Conservation (phyloP, 2,113 vertebrate genomes). For the Eulacestoma nigropectus region DNA sequence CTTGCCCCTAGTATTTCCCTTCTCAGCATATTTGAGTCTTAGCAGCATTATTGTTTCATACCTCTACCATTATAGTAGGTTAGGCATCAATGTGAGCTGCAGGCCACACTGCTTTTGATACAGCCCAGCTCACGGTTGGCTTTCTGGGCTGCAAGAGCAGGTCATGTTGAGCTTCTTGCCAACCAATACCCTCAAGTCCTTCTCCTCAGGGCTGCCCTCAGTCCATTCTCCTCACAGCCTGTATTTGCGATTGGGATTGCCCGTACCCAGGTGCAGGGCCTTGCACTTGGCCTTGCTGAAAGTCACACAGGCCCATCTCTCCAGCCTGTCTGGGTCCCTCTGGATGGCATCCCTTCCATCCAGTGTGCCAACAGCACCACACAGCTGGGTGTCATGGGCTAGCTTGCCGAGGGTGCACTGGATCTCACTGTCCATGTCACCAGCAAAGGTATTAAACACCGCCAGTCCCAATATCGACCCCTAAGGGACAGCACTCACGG, state of each 20-base stretch:
- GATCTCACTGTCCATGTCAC: not conserved
- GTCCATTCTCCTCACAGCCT: not conserved
- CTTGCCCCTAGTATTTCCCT: not conserved
- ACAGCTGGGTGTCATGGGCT: not conserved
- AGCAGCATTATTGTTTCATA: not conserved
- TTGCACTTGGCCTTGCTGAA: not conserved
- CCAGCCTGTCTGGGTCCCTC: not conserved
- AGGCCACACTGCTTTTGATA: not conserved
- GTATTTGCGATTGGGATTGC: not conserved
- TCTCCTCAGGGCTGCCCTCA: not conserved
- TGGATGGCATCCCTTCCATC: not conserved
- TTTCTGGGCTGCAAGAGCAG: not conserved
- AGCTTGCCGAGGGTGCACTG: not conserved
- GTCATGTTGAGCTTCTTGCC: not conserved
- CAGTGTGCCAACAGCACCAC: not conserved
- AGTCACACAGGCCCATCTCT: not conserved
- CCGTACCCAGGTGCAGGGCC: not conserved
- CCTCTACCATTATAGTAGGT: not conserved
- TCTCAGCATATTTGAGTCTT: not conserved
- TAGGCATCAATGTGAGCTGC: not conserved
- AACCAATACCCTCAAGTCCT: not conserved
- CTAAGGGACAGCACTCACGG: not conserved
- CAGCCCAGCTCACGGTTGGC: not conserved
- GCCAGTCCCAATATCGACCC: too few relatives aligned
- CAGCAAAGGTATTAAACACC: not conserved